Conservation (phyloP, 2,888 invertebrate genomes). For the Arenicola marina region DNA sequence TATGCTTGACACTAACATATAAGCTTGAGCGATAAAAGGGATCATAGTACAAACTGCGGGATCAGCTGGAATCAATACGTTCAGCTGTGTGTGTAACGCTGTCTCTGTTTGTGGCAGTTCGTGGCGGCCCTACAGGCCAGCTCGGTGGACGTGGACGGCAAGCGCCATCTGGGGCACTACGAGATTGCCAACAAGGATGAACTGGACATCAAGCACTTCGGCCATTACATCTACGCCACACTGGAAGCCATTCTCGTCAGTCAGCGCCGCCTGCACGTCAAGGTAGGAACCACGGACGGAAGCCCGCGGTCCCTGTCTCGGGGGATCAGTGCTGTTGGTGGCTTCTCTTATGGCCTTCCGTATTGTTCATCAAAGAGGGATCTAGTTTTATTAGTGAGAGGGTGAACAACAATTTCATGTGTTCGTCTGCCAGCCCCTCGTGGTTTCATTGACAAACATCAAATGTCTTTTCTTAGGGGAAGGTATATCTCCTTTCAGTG, state of each 20-base stretch:
- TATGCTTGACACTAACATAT: no score
- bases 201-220: slow-evolving; percentile 29
- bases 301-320: neutral
- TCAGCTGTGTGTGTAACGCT: no score
- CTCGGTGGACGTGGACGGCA: neutral
- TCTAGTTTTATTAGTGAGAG: neutral
- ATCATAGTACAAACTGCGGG: no score
- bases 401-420: neutral
- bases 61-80: no score
- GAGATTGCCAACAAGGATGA: slow-evolving; percentile 23
- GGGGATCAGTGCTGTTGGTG: neutral
- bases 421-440: no score
- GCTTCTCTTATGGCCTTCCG: neutral
- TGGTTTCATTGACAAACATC: no score
- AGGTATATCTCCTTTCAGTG: no score
- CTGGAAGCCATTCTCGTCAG: slow-evolving; percentile 31
- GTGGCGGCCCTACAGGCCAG: neutral
- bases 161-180: slow-evolving; percentile 16
- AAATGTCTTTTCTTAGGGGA: no score
- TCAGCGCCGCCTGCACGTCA: slow-evolving; percentile 27
- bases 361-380: neutral
- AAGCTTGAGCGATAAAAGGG: no score
- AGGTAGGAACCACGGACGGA: slow-evolving; percentile 14
- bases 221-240: slow-evolving; percentile 30
- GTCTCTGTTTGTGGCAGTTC: neutral